Evolutionary conservation across 2,113 vertebrate genomes (phyloP).

Genomic region (Gambusia holbrooki): DNA sequence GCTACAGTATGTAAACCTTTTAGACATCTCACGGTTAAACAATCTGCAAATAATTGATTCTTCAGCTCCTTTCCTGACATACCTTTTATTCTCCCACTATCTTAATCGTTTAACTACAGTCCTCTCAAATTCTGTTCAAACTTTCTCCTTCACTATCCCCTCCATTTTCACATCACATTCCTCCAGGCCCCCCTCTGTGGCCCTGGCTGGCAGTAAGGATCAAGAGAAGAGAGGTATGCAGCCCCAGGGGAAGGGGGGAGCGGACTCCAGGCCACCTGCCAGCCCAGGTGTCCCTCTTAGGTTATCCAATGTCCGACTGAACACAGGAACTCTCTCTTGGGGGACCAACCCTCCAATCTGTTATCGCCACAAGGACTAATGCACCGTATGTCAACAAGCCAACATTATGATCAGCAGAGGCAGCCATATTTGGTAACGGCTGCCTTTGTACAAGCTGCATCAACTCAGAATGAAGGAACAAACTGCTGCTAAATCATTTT

Average conservation of each 20-base stretch:
- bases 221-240: constrained; percentile 65
- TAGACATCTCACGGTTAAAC: not conserved
- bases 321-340: constrained; percentile 55
- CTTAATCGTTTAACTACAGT: constrained; percentile 15
- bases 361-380: constrained; percentile 59
- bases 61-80: not conserved
- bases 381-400: constrained; percentile 64
- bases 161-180: constrained; percentile 46
- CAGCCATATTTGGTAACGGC: constrained; percentile 57
- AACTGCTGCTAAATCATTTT: constrained; percentile 3
- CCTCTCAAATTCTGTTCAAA: constrained; percentile 55
- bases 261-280: constrained; percentile 71
- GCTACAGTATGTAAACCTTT: not conserved
- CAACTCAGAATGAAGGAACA: constrained; percentile 4
- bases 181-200: constrained; percentile 45
- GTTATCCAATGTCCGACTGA: constrained; percentile 64
- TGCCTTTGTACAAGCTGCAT: constrained; percentile 35
- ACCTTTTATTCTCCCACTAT: not conserved
- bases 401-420: constrained; percentile 45
- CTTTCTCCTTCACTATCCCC: constrained; percentile 30
- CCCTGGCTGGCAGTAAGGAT: constrained; percentile 60
- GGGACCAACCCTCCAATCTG: constrained; percentile 57
- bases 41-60: not conserved
- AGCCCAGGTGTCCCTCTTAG: constrained; percentile 73
- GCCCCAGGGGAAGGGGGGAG: constrained; percentile 55